Percentiles rank a stretch among this genome's conserved stretches.
Evolutionary conservation across 2,113 vertebrate genomes (phyloP).

Genomic region (Cavia porcellus): DNA sequence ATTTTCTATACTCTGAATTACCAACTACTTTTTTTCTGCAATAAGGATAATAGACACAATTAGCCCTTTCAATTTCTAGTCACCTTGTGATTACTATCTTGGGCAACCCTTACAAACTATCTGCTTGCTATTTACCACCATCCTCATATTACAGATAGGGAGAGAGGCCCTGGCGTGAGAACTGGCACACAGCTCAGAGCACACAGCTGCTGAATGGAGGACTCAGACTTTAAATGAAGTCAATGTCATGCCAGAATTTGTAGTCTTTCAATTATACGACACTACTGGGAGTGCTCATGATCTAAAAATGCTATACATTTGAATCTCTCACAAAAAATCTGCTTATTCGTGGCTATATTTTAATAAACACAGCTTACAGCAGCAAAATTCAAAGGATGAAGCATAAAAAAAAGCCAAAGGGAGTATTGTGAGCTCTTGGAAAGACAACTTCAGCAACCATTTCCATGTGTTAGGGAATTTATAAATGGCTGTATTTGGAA

Average conservation of each 20-base stretch:
- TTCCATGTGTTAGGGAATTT: constrained; percentile 57
- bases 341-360: constrained; percentile 45
- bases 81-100: neutral
- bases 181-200: neutral
- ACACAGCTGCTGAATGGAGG: constrained; percentile 26
- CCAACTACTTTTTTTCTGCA: neutral
- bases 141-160: neutral
- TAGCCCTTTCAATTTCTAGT: neutral
- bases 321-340: neutral
- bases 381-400: constrained; percentile 62
- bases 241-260: constrained; percentile 28
- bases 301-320: constrained; percentile 40
- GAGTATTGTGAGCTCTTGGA: constrained; percentile 63
- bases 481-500: constrained; percentile 58
- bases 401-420: constrained; percentile 63
- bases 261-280: constrained; percentile 57
- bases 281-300: neutral
- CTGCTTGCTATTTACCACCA: neutral
- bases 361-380: constrained; percentile 64
- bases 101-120: neutral
- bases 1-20: neutral
- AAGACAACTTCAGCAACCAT: constrained; percentile 57
- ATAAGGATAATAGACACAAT: neutral
- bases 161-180: neutral
- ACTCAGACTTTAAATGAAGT: constrained; percentile 37